Base-by-base conservation (phyloP, 1,140 invertebrate species). In the Hesperophylax magnus region DNA sequence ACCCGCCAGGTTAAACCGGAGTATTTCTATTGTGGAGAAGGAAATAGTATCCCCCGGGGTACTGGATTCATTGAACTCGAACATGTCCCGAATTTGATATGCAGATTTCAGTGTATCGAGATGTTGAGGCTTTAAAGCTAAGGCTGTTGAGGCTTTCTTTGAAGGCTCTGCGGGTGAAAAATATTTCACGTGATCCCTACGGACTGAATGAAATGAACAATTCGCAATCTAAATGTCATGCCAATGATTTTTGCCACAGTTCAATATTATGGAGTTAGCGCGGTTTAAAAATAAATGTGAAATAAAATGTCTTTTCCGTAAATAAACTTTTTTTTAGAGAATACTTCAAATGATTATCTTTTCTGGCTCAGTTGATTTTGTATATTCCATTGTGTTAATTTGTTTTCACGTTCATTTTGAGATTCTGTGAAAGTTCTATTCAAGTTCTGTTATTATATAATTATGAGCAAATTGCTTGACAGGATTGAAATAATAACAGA, bases 71-170 rank as follows among this genome's bases (percentile, higher is more conserved):
- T 34, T 67, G 27, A 67, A 67, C 63, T 67, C 31, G 63, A 67
- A 67, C 63, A 31, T 67, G 63, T 67, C 31, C 24, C 63, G n/a
- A 67, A 67, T 67, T 67, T 34, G 63, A 67, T 67, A 31, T 67
- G 63, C 63, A 27, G 63, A 67, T 67, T 67, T 67, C 63, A 31
- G 63, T 31, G 27, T 67, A 67, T 67, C 31, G 27, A 67, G 31
- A 67, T 61, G 58, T 47, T 14, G 39, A 14, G 11, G 39, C 39
- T 14, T 47, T 47, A 47, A 47, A 3, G 39, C 39, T 47, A 47
- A 47, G 39, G 39, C 39, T 47, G 39, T 61, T 61, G 24, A 24
- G 4, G 58, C 15, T 61, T 67, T 67, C 63, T 31, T 31, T 17
- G 63, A n/a, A 31, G 22, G 17, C 24, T 15, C 17, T 17, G 63